Conservation (phyloP, 2,113 vertebrate genomes). For the Ptilonorhynchus violaceus region DNA sequence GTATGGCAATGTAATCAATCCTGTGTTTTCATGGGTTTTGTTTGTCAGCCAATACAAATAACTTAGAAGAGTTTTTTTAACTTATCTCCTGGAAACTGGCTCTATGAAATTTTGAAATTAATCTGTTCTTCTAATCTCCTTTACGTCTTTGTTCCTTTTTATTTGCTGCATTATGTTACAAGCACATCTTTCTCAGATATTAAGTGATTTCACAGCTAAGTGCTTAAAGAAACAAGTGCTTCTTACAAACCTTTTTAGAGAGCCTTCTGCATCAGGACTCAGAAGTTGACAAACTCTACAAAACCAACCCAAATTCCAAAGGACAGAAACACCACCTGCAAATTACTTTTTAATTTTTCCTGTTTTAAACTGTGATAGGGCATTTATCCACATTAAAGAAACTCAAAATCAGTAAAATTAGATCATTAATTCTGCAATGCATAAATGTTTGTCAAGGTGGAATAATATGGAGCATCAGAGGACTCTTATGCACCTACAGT, state of each 20-base stretch:
- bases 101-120: background rate
- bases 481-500: background rate
- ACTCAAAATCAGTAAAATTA: background rate
- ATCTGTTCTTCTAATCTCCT: slow-evolving; percentile 27
- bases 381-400: background rate
- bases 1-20: background rate
- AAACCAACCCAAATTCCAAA: background rate
- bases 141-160: slow-evolving; percentile 44
- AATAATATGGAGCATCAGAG: background rate
- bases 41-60: background rate
- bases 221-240: background rate
- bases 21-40: background rate
- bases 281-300: background rate
- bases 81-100: background rate
- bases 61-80: background rate
- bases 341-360: background rate
- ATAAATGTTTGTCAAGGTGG: background rate
- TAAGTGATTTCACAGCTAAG: slow-evolving; percentile 10
- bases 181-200: background rate
- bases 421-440: background rate
- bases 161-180: slow-evolving; percentile 33
- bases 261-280: background rate
- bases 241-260: background rate
- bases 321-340: background rate
- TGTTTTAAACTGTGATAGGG: background rate